Base-by-base conservation (phyloP, 2,113 vertebrate genomes). In the Urocitellus parryii region DNA sequence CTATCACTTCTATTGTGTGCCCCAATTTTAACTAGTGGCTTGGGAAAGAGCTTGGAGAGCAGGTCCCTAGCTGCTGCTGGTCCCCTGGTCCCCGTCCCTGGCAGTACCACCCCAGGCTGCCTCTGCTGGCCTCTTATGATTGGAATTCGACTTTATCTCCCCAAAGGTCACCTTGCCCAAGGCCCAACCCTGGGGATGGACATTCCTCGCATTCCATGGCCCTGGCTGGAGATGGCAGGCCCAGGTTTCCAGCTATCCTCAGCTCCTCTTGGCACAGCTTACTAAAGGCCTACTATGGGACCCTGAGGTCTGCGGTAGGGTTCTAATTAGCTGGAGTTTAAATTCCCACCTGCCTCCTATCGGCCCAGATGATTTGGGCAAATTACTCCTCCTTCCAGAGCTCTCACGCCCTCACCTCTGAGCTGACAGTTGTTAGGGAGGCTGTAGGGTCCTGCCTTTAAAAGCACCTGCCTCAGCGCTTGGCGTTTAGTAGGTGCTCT, bases 71-170 rank as follows among this genome's bases (percentile, higher is more conserved):
- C n/a, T 67, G 53, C 77, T 83, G 88, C 42, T 58, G 56, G 56
- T 58, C 56, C 18, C 56, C 56, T 16, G 42, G 32, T 42, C 90
- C 24, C 0, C 0, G 84, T 91, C 90, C 92, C 96, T 91, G 95
- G 95, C 39, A 51, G 95, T 91, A 97, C 95, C 97, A 97, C 51
- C 68, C 74, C 25, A 39, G 76, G 56, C 81, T 84, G 39, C 68
- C 81, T 93, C 94, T 67, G 95, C 24, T 20, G 11, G 86, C 70
- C 88, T 85, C 81, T 53, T 5, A 53, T 37, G 87, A 1, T 39
- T 91, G 96, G 97, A 98, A 98, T 97, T 93, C 24, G 39, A 83
- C 89, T 96, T 97, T 98, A 98, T 97, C 97, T 98, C 90, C 88
- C 67, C 82, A 89, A 39, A 97, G 97, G 97, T 97, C 97, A 97